These are phyloP conservation scores for Clarias gariepinus DNA, from an alignment of 2,113 vertebrate species.

Conservation along the genomic window DNA sequence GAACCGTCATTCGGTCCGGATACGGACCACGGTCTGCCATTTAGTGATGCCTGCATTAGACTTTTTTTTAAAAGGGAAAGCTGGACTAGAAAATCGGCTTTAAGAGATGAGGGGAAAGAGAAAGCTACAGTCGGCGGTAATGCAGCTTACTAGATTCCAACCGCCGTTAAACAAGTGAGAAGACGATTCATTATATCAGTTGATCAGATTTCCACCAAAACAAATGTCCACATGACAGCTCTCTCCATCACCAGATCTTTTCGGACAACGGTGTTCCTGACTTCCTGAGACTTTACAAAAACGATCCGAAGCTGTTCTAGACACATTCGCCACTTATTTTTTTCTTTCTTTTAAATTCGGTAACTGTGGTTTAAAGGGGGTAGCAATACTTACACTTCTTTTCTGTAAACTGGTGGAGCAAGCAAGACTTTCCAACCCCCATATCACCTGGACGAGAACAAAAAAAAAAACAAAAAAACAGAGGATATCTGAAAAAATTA, in stretches of 20 bases:
- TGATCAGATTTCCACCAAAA: neutral
- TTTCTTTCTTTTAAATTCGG: neutral
- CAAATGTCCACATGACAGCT: neutral
- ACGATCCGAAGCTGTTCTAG: neutral
- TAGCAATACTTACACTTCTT: constrained; percentile 90
- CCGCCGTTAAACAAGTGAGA: no score
- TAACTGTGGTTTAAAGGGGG: neutral
- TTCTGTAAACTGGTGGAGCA: constrained; percentile 98
- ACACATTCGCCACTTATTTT: neutral
- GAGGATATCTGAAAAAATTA: neutral
- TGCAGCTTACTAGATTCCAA: no score
- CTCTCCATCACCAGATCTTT: neutral
- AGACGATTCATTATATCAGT: no score
- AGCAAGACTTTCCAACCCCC: constrained; percentile 97
- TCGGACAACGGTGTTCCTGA: neutral
- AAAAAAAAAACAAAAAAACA: neutral
- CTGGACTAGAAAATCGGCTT: no score
- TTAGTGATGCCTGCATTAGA: no score
- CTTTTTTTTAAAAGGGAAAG: no score
- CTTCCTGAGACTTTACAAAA: neutral
- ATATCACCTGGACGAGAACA: constrained; percentile 82
- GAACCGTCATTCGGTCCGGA: no score
- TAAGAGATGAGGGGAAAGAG: no score
- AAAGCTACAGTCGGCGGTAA: no score
- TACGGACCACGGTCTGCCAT: no score